Evolutionary conservation across 1,140 invertebrate genomes (phyloP).

Genomic region (Drosophila navojoa): DNA sequence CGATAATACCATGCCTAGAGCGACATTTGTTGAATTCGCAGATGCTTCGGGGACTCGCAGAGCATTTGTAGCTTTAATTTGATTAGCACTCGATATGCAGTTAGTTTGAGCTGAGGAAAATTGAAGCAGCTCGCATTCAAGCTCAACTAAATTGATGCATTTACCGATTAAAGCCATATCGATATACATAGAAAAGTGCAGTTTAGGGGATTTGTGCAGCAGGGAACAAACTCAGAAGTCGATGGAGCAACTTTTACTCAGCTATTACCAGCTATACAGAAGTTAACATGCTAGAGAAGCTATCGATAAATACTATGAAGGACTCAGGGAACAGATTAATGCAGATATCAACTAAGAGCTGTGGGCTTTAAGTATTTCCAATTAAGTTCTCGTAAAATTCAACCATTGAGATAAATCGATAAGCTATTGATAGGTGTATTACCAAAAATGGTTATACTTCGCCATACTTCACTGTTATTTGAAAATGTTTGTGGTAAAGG

Average conservation of each 20-base stretch:
- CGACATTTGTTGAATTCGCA: slow-evolving; percentile 13
- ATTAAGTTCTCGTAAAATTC: too few relatives aligned
- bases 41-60: slow-evolving; percentile 1
- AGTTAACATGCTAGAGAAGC: too few relatives aligned
- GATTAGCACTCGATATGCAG: slow-evolving; percentile 11
- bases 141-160: slow-evolving; percentile 24
- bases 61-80: slow-evolving; percentile 9
- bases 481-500: neutral
- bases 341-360: too few relatives aligned
- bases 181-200: neutral
- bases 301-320: too few relatives aligned
- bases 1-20: slow-evolving; percentile 34
- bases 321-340: too few relatives aligned
- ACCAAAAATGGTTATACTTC: neutral
- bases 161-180: neutral
- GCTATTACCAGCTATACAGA: too few relatives aligned
- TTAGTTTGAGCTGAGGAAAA: neutral
- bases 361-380: too few relatives aligned
- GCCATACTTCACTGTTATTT: neutral
- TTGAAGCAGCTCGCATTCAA: neutral
- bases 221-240: too few relatives aligned
- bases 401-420: neutral
- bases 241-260: too few relatives aligned
- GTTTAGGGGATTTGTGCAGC: neutral
- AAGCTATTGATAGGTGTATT: neutral